Evolutionary conservation across 2,797 vertebrate species (phyloP), one percentile per base, ranked within the genome.

Genomic region (Synanceia verrucosa): DNA sequence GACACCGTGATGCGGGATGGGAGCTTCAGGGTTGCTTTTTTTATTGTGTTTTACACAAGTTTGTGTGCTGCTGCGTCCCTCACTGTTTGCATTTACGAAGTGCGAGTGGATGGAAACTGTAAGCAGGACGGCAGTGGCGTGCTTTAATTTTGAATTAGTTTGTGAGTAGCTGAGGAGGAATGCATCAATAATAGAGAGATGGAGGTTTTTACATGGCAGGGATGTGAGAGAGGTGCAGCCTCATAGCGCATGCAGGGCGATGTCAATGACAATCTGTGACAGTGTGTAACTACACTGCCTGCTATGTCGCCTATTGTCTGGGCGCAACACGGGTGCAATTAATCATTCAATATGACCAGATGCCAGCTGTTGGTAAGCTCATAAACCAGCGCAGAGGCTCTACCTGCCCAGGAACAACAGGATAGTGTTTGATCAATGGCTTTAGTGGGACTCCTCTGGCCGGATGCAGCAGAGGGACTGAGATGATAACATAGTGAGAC

Each of bases 181-280:
- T 8, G 47, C 57, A 75, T 81, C 41, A 69, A 60, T 74, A 68
- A 71, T 44, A 62, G n/a, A 11, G 28, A 71, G 37, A 63, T 9
- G 43, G 24, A 26, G 51, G 31, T 29, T 53, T 70, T 24, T 41
- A 11, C 21, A 58, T 46, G n/a, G 18, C 48, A 12, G 39, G 12
- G 41, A 43, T 46, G 79, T 53, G n/a, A n/a, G n/a, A n/a, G 12
- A 73, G 79, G 44, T 74, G 73, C 68, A 82, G 78, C 73, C 61
- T 72, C 1, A 33, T 44, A 59, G 79, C 71, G 76, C 48, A 51
- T 28, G 39, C 84, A 70, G 71, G 81, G 80, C 73, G 83, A 88
- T 78, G 82, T 65, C 86, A 77, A 12, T 76, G 85, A 78, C 84
- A 81, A 5, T 63, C 48, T 57, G 68, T 83, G 83, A 76, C 87